These are phyloP conservation scores for Carpatolechia fugitivella DNA, from an alignment of 2,888 invertebrate species.

Conservation along the genomic window DNA sequence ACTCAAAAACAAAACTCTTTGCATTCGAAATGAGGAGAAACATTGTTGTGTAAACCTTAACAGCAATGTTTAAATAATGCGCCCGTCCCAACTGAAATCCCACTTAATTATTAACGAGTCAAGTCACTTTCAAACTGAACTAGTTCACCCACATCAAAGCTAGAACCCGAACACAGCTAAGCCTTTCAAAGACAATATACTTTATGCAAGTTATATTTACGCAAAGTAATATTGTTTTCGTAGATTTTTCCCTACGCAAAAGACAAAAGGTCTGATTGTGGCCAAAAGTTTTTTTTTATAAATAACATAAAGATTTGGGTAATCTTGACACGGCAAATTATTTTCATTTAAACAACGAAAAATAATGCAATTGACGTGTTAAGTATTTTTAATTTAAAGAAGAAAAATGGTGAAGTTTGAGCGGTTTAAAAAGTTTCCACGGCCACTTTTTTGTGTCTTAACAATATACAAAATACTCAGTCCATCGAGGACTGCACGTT, in stretches of 20 bases:
- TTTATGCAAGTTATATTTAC: conserved; percentile 36
- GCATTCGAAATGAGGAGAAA: conserved; percentile 3
- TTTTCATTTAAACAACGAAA: too few relatives aligned
- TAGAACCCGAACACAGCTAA: neutral
- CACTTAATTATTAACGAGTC: neutral
- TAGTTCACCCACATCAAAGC: neutral
- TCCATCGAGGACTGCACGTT: too few relatives aligned
- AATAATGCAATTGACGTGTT: too few relatives aligned
- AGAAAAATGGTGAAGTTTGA: too few relatives aligned
- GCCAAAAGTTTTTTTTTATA: too few relatives aligned
- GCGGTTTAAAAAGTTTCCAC: too few relatives aligned
- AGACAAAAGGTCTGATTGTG: too few relatives aligned
- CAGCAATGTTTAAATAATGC: neutral
- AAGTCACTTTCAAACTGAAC: neutral
- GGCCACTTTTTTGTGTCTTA: too few relatives aligned
- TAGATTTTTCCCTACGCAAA: conserved; percentile 32
- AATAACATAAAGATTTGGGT: too few relatives aligned
- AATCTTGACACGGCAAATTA: too few relatives aligned
- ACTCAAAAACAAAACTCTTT: neutral
- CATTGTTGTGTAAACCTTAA: neutral
- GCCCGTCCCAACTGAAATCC: neutral
- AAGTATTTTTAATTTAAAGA: too few relatives aligned
- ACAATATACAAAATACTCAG: too few relatives aligned
- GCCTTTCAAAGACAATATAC: conserved; percentile 42
- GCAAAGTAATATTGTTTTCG: conserved; percentile 45